A percentile compares a stretch with the other conserved stretches of the same genome.
phyloP scores from a whole-genome alignment of 2,797 vertebrate genomes.

The Sebastes diaconus region DNA sequence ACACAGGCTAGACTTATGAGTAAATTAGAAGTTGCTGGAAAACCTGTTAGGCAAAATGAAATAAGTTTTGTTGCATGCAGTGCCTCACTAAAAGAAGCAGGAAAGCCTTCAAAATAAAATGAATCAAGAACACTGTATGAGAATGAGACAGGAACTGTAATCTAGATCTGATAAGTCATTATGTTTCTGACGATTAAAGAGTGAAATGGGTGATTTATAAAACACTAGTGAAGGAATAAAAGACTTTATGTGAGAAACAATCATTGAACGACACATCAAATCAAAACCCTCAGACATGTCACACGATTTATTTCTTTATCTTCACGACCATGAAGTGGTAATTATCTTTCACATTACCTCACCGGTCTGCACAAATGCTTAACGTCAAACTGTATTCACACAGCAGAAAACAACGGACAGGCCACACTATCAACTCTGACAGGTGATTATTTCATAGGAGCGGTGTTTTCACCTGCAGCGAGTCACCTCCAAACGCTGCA shows the following conservation, averaged over 20 bases:
- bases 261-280: neutral
- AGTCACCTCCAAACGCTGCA: slow-evolving; percentile 39
- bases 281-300: neutral
- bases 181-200: neutral
- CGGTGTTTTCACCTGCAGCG: neutral
- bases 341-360: slow-evolving; percentile 12
- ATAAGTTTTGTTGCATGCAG: neutral
- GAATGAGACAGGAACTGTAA: neutral
- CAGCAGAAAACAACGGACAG: slow-evolving; percentile 36
- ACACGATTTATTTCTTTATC: neutral
- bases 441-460: slow-evolving; percentile 34
- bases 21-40: neutral
- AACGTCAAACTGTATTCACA: slow-evolving; percentile 22
- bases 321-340: neutral
- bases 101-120: neutral
- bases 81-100: neutral
- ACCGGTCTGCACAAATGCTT: slow-evolving; percentile 2
- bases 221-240: neutral
- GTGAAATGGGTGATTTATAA: neutral
- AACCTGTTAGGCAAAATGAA: neutral
- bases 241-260: neutral
- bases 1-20: neutral
- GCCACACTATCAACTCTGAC: slow-evolving; percentile 39
- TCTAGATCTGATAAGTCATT: neutral
- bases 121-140: neutral